Evolutionary conservation across 2,888 invertebrate genomes (phyloP).

Genomic region (Rhagium mordax): DNA sequence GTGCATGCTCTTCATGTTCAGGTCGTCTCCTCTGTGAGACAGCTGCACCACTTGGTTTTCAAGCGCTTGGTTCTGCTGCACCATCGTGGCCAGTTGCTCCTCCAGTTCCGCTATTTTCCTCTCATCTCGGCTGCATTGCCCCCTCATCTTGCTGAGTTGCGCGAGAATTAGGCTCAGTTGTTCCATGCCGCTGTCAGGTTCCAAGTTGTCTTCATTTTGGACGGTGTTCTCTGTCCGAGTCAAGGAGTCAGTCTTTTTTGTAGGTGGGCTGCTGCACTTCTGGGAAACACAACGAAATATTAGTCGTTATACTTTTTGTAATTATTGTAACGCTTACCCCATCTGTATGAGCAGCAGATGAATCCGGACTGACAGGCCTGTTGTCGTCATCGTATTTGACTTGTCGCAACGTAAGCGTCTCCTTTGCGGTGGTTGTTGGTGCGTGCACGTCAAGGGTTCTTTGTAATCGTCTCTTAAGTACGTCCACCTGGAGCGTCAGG

Average conservation of each 20-base stretch:
- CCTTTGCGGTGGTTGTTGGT: constrained; percentile 39
- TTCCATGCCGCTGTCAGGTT: constrained; percentile 58
- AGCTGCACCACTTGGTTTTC: constrained; percentile 80
- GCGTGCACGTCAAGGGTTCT: constrained; percentile 48
- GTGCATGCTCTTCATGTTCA: constrained; percentile 86
- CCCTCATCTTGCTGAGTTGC: constrained; percentile 77
- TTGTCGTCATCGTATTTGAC: constrained; percentile 48
- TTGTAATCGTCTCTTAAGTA: constrained; percentile 69
- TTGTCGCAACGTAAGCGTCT: constrained; percentile 47
- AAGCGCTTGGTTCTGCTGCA: constrained; percentile 80
- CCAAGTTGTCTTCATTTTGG: constrained; percentile 36
- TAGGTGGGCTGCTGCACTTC: constrained; percentile 15
- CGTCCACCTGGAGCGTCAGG: constrained; percentile 75
- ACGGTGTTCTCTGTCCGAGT: constrained; percentile 19
- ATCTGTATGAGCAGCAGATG: constrained; percentile 50
- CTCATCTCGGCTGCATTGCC: constrained; percentile 75
- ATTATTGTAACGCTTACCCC: constrained; percentile 54
- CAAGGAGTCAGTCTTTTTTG: constrained; percentile 17
- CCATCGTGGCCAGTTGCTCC: constrained; percentile 81
- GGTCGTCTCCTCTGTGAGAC: constrained; percentile 74
- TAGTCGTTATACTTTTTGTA: not conserved
- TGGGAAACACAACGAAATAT: not conserved
- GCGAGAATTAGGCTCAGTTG: constrained; percentile 74
- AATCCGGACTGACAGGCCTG: constrained; percentile 52
- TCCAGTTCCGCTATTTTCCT: constrained; percentile 82